Percentiles rank a stretch among this genome's conserved stretches.
phyloP scores from a whole-genome alignment of 2,113 vertebrate species.

The Orycteropus afer region DNA sequence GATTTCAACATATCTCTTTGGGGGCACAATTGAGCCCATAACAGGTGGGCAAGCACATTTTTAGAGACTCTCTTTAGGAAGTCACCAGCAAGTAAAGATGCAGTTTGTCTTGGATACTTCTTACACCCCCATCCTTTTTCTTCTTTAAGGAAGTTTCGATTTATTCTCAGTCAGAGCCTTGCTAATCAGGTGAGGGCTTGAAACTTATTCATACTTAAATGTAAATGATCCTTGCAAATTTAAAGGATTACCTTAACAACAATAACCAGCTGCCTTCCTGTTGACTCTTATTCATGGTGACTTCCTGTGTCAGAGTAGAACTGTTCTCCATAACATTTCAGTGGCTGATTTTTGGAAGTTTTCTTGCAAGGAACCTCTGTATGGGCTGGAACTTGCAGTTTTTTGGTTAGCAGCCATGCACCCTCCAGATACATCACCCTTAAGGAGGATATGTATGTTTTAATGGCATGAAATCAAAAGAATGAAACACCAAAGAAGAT shows the following conservation, averaged over 20 bases:
- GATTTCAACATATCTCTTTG: too few relatives aligned
- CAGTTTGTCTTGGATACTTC: neutral
- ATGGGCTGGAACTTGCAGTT: too few relatives aligned
- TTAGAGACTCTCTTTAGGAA: neutral
- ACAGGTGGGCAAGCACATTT: neutral
- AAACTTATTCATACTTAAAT: neutral
- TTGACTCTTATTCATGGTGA: too few relatives aligned
- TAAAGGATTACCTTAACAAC: neutral
- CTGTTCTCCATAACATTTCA: too few relatives aligned
- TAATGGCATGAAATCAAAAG: neutral
- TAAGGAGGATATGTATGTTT: neutral
- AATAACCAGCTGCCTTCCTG: too few relatives aligned
- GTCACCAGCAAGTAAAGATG: neutral
- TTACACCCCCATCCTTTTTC: neutral
- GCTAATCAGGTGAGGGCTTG: neutral
- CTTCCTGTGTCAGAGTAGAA: too few relatives aligned
- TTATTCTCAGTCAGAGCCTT: neutral
- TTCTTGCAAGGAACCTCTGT: too few relatives aligned
- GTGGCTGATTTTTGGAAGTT: too few relatives aligned
- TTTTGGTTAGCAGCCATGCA: too few relatives aligned
- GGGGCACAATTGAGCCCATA: too few relatives aligned
- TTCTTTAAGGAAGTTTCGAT: neutral
- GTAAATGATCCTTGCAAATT: neutral
- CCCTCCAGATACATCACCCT: neutral
- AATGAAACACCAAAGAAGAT: neutral